Percentiles rank a stretch among this genome's conserved stretches.
Conservation (phyloP, 2,797 vertebrate species). For the Hydrocynus forskahlii region DNA sequence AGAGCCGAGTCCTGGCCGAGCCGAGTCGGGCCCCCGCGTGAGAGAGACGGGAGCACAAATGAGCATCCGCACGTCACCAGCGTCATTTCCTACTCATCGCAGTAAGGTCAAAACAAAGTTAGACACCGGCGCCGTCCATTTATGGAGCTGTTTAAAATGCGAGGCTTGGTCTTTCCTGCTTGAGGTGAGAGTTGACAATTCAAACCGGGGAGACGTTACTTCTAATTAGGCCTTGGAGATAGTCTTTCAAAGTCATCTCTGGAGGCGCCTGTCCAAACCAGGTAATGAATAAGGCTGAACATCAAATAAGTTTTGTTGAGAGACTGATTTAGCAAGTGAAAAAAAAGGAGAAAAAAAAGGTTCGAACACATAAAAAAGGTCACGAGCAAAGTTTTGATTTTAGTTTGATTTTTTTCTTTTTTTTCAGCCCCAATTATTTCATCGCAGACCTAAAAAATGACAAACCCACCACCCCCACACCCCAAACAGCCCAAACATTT, state of each 20-base stretch:
- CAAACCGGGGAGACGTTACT: slow-evolving; percentile 79
- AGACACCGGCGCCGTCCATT: slow-evolving; percentile 83
- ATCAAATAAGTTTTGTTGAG: slow-evolving; percentile 45
- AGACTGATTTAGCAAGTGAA: slow-evolving; percentile 31
- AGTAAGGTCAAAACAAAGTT: slow-evolving; percentile 90
- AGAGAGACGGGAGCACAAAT: background rate
- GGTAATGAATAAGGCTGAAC: slow-evolving; percentile 71
- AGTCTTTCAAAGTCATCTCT: slow-evolving; percentile 74
- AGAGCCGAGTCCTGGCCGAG: background rate
- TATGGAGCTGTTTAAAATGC: slow-evolving; percentile 88
- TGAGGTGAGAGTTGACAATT: slow-evolving; percentile 94
- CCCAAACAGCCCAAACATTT: background rate
- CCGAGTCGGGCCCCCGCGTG: background rate
- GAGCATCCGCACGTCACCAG: slow-evolving; percentile 74
- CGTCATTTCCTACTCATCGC: slow-evolving; percentile 86
- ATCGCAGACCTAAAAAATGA: slow-evolving; percentile 44
- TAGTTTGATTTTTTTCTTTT: background rate
- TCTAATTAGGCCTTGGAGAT: slow-evolving; percentile 82
- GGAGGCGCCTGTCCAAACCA: slow-evolving; percentile 63
- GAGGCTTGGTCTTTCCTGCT: slow-evolving; percentile 87
- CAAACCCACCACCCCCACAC: slow-evolving; percentile 2
- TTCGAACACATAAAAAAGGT: background rate
- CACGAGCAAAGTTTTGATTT: slow-evolving; percentile 28
- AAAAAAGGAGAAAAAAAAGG: background rate
- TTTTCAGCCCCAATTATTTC: slow-evolving; percentile 52